Conservation (phyloP, 2,797 vertebrate genomes). For the Peromyscus melanophrys region DNA sequence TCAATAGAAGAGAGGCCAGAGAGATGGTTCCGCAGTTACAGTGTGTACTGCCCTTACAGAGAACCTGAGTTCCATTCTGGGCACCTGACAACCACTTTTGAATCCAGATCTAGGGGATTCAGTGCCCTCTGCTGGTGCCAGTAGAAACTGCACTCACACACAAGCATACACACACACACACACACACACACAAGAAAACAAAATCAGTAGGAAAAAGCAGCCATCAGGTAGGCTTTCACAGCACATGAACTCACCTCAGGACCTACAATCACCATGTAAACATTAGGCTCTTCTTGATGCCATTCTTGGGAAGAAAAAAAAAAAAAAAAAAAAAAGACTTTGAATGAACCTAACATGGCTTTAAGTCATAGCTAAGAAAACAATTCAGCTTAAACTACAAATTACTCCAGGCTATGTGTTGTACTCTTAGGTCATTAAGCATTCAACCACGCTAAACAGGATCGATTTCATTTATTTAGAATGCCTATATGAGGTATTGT, state of each 20-base stretch:
- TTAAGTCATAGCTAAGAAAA: neutral
- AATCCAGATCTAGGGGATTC: neutral
- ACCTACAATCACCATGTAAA: conserved; percentile 94
- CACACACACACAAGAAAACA: neutral
- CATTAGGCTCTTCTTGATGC: conserved; percentile 92
- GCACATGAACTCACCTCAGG: conserved; percentile 91
- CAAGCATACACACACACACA: neutral
- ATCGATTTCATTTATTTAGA: neutral
- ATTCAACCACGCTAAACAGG: neutral
- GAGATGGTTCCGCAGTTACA: neutral
- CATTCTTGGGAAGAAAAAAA: conserved; percentile 91
- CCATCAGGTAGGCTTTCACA: fast-evolving
- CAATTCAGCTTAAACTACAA: neutral
- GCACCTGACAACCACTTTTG: neutral
- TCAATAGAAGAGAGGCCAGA: neutral
- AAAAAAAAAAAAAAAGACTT: conserved; percentile 71
- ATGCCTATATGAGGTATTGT: neutral
- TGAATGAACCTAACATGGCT: neutral
- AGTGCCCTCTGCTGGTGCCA: neutral
- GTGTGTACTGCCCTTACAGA: neutral
- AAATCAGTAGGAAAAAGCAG: neutral
- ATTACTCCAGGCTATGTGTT: neutral
- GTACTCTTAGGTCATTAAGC: neutral
- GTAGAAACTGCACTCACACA: neutral
- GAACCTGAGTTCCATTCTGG: neutral